A percentile compares a stretch with the other conserved stretches of the same genome.
Conservation (phyloP, 2,113 vertebrate genomes). For the Pyrgilauda ruficollis region DNA sequence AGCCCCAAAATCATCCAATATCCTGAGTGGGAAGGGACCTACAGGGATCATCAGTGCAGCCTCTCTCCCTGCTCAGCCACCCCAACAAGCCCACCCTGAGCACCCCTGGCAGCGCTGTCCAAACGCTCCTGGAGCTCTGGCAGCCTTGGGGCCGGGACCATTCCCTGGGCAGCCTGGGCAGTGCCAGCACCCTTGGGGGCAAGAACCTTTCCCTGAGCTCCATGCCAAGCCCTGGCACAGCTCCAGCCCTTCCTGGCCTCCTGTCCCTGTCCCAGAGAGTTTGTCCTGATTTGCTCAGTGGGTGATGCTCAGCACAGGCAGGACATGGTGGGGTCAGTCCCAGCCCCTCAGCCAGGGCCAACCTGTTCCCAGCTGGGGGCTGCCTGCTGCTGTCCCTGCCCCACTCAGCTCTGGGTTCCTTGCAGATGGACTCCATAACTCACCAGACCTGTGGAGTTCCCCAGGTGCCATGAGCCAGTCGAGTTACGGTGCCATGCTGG, state of each 20-base stretch:
- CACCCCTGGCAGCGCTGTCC: not conserved
- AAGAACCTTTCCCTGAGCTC: not conserved
- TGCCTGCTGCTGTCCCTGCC: accelerated
- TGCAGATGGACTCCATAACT: conserved; percentile 75
- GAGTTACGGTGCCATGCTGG: conserved; percentile 88
- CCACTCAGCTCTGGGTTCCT: not conserved
- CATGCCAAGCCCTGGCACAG: not conserved
- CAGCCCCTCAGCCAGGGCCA: not conserved
- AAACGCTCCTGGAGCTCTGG: not conserved
- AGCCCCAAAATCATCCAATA: not conserved
- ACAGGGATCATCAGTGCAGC: accelerated
- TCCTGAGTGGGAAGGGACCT: not conserved
- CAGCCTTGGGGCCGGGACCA: not conserved
- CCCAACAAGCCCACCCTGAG: not conserved
- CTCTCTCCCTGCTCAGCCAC: accelerated
- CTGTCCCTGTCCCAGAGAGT: not conserved
- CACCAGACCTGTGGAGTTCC: conserved; percentile 87
- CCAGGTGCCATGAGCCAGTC: conserved; percentile 84
- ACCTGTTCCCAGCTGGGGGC: not conserved
- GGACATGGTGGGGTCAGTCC: accelerated
- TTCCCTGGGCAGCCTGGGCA: not conserved
- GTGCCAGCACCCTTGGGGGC: not conserved
- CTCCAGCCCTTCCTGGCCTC: not conserved
- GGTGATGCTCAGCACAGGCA: not conserved
- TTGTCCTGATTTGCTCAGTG: accelerated